Evolutionary conservation across 2,888 invertebrate species (phyloP).

Genomic region (Nomada fucata): DNA sequence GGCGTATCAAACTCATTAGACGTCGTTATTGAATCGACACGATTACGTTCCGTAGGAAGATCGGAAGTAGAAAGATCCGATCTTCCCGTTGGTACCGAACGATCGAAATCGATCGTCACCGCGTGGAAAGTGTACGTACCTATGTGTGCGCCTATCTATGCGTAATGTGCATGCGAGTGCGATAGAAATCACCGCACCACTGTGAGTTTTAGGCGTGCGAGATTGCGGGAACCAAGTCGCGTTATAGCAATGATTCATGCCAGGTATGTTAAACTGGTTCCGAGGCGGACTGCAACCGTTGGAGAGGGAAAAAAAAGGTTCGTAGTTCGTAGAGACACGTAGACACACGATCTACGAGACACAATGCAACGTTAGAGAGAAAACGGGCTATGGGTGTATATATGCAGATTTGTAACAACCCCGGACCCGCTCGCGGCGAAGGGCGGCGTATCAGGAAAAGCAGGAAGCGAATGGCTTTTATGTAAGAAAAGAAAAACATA

Average conservation of each 20-base stretch:
- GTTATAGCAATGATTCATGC: constrained; percentile 71
- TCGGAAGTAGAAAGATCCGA: constrained; percentile 53
- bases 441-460: constrained; percentile 36
- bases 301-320: constrained; percentile 40
- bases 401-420: constrained; percentile 37
- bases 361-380: constrained; percentile 66
- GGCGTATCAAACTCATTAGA: constrained; percentile 82
- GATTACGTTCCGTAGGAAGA: constrained; percentile 69
- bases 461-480: constrained; percentile 40
- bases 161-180: background rate
- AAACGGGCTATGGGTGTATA: constrained; percentile 44
- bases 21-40: constrained; percentile 78
- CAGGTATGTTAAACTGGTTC: constrained; percentile 73
- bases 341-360: constrained; percentile 66
- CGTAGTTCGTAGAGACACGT: constrained; percentile 44
- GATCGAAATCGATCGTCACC: constrained; percentile 16
- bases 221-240: constrained; percentile 52
- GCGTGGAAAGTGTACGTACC: background rate
- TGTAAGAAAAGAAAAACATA: constrained; percentile 36
- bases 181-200: background rate
- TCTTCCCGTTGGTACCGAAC: constrained; percentile 42
- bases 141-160: background rate
- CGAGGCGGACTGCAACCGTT: constrained; percentile 52
- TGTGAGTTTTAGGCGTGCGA: constrained; percentile 51
- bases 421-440: constrained; percentile 7